Evolutionary conservation across 2,113 vertebrate species (phyloP), one percentile per base, ranked within the genome.

Genomic region (Perca flavescens): DNA sequence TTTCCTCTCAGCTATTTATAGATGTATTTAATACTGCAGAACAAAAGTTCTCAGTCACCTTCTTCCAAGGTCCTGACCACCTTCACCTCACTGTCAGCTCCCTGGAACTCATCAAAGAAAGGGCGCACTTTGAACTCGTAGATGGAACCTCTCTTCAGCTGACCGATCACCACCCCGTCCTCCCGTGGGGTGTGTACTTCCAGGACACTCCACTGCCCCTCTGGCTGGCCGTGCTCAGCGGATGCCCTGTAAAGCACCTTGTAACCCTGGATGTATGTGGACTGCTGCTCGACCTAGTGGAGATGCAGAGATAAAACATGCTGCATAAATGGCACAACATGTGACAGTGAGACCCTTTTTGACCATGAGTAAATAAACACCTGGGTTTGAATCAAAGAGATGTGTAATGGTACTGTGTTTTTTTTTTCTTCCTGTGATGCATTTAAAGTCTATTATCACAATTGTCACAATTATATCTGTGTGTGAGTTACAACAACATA

Each of bases 41-140:
- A 69, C 2, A 67, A 71, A 71, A 70, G 25, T 50, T 80, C 3
- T 28, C 8, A 75, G 70, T 84, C 65, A 95, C 97, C 97, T 98
- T 99, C 98, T 92, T 99, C 97, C 84, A 98, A 86, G 9, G 97
- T 99, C 93, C 95, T 96, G 67, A 96, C 96, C 88, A 97, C 96
- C 86, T 97, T 97, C 73, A 98, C 96, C 94, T 99, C 97, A 6
- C 98, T 99, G 80, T 99, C 97, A 61, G 97, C 95, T 89, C 98
- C 98, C 93, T 99, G 98, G 94, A 99, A 99, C 88, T 98, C 98
- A 71, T 99, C 97, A 91, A 99, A 99, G 91, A 99, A 99, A 31
- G 98, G 97, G 1, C 97, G 96, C 80, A 97, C 97, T 91, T 99
- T 99, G 92, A 98, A 97, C 95, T 99, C 97, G 0, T 99, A 99